A percentile compares a stretch with the other conserved stretches of the same genome.
Conservation (phyloP, 2,888 invertebrate genomes). For the Abrostola triplasia region DNA sequence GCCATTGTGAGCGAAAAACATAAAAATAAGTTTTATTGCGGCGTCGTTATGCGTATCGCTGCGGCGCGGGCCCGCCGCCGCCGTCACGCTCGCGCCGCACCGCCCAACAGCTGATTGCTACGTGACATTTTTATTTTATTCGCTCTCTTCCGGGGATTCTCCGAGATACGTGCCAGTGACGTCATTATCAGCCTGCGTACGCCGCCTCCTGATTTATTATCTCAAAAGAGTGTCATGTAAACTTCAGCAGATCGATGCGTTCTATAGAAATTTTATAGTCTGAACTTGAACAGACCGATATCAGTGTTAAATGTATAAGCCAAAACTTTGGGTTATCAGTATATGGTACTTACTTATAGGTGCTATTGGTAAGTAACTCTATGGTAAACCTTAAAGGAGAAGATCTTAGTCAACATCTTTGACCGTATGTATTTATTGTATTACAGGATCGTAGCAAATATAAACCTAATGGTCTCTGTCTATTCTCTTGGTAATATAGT, state of each 20-base stretch:
- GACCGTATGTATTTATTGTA: too few relatives aligned
- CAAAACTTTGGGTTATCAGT: background rate
- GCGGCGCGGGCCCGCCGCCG: slow-evolving; percentile 72
- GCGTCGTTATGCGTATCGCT: slow-evolving; percentile 87
- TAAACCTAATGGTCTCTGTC: too few relatives aligned
- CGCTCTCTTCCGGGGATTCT: slow-evolving; percentile 87
- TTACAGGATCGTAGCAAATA: too few relatives aligned
- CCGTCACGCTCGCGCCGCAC: slow-evolving; percentile 77
- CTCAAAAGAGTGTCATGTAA: slow-evolving; percentile 72
- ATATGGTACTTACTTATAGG: too few relatives aligned
- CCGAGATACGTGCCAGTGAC: slow-evolving; percentile 87
- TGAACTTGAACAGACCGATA: slow-evolving; percentile 40
- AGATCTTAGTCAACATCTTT: too few relatives aligned
- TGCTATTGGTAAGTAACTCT: too few relatives aligned
- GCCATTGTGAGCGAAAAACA: slow-evolving; percentile 89
- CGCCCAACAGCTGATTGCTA: slow-evolving; percentile 88
- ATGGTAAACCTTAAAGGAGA: too few relatives aligned
- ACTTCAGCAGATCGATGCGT: slow-evolving; percentile 70
- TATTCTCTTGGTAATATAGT: too few relatives aligned
- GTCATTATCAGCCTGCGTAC: slow-evolving; percentile 83
- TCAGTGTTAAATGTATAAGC: background rate
- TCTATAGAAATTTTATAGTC: slow-evolving; percentile 65
- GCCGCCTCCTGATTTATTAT: slow-evolving; percentile 84
- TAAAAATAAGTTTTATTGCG: slow-evolving; percentile 89
- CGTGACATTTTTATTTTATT: slow-evolving; percentile 89